These are phyloP conservation scores for Columba livia DNA, from an alignment of 2,113 vertebrate species.

Conservation along the genomic window DNA sequence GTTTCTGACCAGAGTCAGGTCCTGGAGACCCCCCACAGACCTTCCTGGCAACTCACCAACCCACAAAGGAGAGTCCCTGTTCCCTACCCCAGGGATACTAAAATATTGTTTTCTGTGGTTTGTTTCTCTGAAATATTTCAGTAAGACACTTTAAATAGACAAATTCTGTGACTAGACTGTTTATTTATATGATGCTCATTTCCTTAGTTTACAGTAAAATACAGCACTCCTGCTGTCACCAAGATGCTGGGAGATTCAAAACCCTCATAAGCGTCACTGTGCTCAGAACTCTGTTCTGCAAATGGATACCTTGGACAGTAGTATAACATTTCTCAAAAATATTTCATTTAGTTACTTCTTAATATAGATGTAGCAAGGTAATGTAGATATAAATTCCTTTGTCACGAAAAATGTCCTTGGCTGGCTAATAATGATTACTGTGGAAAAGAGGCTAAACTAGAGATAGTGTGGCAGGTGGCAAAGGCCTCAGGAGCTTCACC, in stretches of 20 bases:
- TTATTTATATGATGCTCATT: background rate
- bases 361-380: background rate
- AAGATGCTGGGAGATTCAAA: background rate
- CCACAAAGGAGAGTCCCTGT: background rate
- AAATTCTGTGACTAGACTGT: background rate
- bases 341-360: background rate
- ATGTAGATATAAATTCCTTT: background rate
- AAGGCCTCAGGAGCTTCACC: background rate
- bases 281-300: background rate
- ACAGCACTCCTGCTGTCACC: background rate
- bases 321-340: background rate
- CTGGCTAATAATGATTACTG: background rate
- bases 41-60: background rate
- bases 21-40: rapidly evolving
- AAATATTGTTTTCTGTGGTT: background rate
- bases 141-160: background rate
- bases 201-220: background rate
- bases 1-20: background rate
- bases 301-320: background rate
- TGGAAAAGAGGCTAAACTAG: background rate
- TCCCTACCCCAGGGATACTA: background rate
- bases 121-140: background rate
- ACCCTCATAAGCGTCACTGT: background rate
- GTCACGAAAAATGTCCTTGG: background rate
- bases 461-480: background rate